These are phyloP conservation scores for Cyprinodon tularosa DNA, from an alignment of 2,113 vertebrate species.

Conservation along the genomic window DNA sequence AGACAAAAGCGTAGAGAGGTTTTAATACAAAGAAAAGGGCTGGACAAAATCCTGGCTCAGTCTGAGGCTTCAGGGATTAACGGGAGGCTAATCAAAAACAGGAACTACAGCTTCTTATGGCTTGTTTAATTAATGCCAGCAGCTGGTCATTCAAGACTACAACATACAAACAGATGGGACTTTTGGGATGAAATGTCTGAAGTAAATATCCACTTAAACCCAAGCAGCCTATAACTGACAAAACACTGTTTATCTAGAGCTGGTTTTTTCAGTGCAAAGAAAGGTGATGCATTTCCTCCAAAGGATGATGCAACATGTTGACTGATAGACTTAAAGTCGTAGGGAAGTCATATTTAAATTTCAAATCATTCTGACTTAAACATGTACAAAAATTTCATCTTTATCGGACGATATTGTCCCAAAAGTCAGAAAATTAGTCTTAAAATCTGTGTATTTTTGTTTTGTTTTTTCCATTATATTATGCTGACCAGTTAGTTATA, in stretches of 20 bases:
- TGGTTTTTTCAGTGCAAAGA: neutral
- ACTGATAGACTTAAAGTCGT: neutral
- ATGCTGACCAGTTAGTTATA: too few species aligned
- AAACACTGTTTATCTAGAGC: neutral
- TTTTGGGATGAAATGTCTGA: neutral
- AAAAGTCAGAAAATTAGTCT: too few species aligned
- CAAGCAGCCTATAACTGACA: neutral
- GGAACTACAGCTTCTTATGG: slow-evolving; percentile 35
- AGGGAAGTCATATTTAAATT: too few species aligned
- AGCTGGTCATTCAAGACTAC: neutral
- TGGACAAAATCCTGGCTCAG: slow-evolving; percentile 62
- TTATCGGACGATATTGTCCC: too few species aligned
- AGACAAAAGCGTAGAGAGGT: slow-evolving; percentile 49
- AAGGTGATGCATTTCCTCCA: neutral
- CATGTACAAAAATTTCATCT: too few species aligned
- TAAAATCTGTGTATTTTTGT: too few species aligned
- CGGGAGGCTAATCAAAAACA: slow-evolving; percentile 60
- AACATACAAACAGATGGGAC: neutral
- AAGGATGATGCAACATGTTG: neutral
- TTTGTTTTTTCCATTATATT: too few species aligned
- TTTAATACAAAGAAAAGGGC: slow-evolving; percentile 35
- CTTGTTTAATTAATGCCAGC: slow-evolving; percentile 22
- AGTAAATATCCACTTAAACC: neutral
- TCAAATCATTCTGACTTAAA: too few species aligned
- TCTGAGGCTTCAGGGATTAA: slow-evolving; percentile 67